Evolutionary conservation across 30 jellyfish, hydroid and myxozoan species (phyloP), one percentile per base, ranked within the genome.

Genomic region (Aurelia sp.): DNA sequence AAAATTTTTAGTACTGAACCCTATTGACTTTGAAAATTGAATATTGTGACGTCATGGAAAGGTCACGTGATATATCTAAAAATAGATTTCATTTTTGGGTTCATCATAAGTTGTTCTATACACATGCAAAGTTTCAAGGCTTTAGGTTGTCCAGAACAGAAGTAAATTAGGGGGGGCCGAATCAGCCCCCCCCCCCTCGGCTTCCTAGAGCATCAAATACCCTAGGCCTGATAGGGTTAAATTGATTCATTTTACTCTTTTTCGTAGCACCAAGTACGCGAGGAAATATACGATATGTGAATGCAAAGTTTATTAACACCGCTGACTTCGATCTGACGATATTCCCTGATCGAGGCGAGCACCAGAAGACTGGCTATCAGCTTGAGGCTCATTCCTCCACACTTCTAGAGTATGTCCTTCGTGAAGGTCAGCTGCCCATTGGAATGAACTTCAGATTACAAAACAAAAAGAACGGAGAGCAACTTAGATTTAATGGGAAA

Each of bases 331-430:
- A 76, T 57, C 62, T 88, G 84, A 74, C 62, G 16, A 84, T 93
- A 15, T 93, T 60, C 85, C 98, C 98, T 38, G 98, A 93, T 79
- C 97, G 98, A 52, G 98, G 98, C 30, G 92, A 73, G 50, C 88
- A 80, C 58, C 87, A 71, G 63, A 63, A 51, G 60, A 72, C 72
- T 18, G 98, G 98, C 19, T 93, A 93, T 69, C 91, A 72, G 53
- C 92, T 93, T 27, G 89, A 66, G 65, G 86, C 92, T 13, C 91
- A 80, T 40, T 67, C 97, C 68, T 93, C 98, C 68, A 93, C 98
- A 22, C 84, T 93, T n/a, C 84, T 93, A 2, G 98, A 93, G 69
- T 93, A 90, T 80, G 98, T 93, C 16, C 74, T 93, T 71, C 88
- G 93, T 18, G 98, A 93, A 81, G 98, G 98, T 21, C 98, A 97